A percentile compares a stretch with the other conserved stretches of the same genome.
Evolutionary conservation across 2,797 vertebrate species (phyloP).

Genomic region (Capromys pilorides): DNA sequence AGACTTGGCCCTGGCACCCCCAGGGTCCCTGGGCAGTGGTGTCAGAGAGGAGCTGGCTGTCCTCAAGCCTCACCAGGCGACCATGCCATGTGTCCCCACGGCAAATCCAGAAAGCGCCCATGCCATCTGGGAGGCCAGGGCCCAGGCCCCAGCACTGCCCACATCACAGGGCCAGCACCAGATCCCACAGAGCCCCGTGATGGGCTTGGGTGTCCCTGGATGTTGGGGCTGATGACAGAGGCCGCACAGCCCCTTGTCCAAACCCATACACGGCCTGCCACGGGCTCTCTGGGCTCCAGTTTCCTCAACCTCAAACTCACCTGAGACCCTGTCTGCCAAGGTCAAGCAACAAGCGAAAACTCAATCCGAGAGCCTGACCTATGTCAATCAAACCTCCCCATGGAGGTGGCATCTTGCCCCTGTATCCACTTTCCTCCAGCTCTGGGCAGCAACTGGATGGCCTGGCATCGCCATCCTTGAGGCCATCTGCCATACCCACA

Average conservation of each 20-base stretch:
- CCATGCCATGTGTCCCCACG: background rate
- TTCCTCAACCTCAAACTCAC: background rate
- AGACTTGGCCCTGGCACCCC: background rate
- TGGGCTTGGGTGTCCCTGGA: background rate
- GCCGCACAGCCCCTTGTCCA: background rate
- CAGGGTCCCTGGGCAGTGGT: rapidly evolving
- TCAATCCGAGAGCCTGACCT: background rate
- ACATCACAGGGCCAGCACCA: background rate
- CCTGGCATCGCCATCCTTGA: too few species aligned
- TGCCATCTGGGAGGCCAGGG: background rate
- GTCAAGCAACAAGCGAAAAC: background rate
- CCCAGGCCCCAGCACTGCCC: background rate
- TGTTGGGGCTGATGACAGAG: background rate
- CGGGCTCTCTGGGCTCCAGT: too few species aligned
- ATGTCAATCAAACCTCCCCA: background rate
- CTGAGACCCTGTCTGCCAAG: background rate
- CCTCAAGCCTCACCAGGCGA: background rate
- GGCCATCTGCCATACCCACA: background rate
- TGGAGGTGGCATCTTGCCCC: too few species aligned
- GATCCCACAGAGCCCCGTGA: background rate
- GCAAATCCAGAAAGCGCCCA: background rate
- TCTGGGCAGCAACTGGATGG: background rate
- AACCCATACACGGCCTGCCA: background rate
- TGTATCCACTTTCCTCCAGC: background rate
- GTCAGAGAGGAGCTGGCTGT: background rate